phyloP scores from a whole-genome alignment of 2,888 invertebrate species.

The Stegana nigrithorax region DNA sequence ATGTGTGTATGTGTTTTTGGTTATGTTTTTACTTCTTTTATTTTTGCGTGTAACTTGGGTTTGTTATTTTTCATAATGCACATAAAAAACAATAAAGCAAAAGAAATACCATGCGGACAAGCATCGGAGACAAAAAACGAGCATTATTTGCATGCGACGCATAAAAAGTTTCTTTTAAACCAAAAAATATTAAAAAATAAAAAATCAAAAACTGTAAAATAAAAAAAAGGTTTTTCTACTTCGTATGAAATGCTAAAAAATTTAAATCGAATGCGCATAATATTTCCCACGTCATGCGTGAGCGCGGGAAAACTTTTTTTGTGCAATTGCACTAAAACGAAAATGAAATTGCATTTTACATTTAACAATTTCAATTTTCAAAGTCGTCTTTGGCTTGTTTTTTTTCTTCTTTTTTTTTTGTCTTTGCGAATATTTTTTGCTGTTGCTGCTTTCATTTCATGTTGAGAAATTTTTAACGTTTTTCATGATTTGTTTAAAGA shows the following conservation, averaged over 20 bases:
- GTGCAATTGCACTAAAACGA: no score
- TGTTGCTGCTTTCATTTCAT: slow-evolving; percentile 3
- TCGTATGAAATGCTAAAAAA: no score
- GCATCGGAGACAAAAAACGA: not conserved
- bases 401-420: not conserved
- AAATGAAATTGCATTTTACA: slow-evolving; percentile 28
- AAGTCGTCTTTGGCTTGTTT: not conserved
- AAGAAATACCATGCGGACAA: not conserved
- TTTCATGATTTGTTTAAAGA: not conserved
- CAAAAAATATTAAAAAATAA: slow-evolving; percentile 26
- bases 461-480: not conserved
- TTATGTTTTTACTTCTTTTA: not conserved
- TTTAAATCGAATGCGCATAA: slow-evolving; percentile 32
- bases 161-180: slow-evolving; percentile 13
- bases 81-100: not conserved
- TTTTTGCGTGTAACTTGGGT: no score
- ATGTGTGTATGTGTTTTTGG: no score
- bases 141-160: slow-evolving; percentile 13
- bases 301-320: slow-evolving; percentile 50
- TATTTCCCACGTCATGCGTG: slow-evolving; percentile 59
- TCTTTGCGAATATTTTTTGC: not conserved
- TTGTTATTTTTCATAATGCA: slow-evolving; percentile 10
- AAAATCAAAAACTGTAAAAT: slow-evolving; percentile 25
- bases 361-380: slow-evolving; percentile 1
- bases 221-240: no score